These are phyloP conservation scores for Astur gentilis DNA, from an alignment of 2,113 vertebrate species.

Conservation along the genomic window DNA sequence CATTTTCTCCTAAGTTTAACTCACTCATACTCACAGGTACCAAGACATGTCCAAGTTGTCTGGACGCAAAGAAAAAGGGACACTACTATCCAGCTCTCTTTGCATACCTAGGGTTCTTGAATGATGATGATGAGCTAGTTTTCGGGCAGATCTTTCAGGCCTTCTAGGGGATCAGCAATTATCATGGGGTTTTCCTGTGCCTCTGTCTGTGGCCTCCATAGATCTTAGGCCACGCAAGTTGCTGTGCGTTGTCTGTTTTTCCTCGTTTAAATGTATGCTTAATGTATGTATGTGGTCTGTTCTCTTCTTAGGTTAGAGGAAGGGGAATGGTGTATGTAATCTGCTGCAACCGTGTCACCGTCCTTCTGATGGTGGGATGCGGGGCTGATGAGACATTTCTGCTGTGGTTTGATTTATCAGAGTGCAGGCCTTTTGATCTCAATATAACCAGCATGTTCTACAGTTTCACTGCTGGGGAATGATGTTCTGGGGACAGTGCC, in stretches of 20 bases:
- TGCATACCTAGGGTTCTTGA: fast-evolving
- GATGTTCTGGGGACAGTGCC: background rate
- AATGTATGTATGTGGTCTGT: background rate
- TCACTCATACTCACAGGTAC: background rate
- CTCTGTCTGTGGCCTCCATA: background rate
- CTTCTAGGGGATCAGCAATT: background rate
- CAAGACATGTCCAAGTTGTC: background rate
- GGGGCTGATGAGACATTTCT: background rate
- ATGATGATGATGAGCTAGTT: background rate
- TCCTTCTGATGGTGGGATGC: background rate
- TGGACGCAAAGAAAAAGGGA: background rate
- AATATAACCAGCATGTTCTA: background rate
- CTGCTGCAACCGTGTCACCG: background rate
- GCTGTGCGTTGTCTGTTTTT: background rate
- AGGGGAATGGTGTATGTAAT: background rate
- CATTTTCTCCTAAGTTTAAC: background rate
- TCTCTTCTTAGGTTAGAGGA: background rate
- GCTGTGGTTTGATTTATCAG: background rate
- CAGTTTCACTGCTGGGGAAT: background rate
- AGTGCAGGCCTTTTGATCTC: background rate
- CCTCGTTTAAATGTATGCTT: background rate
- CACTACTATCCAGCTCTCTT: background rate
- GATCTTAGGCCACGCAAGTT: background rate
- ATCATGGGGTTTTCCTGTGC: fast-evolving
- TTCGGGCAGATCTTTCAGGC: background rate